Conservation (phyloP, 2,113 vertebrate species). For the Danionella cerebrum region DNA sequence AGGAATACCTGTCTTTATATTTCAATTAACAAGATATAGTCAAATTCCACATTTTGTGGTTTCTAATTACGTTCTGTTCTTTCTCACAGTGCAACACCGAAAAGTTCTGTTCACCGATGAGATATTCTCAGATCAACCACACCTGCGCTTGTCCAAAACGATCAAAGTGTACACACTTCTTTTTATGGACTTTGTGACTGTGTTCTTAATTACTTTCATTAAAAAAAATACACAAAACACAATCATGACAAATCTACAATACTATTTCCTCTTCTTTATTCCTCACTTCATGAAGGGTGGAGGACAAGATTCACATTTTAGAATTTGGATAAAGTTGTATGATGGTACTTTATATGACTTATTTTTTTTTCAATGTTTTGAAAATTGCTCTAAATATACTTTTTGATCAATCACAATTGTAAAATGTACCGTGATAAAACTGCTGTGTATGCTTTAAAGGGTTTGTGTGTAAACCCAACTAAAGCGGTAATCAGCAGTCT, state of each 20-base stretch:
- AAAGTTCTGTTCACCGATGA: conserved; percentile 24
- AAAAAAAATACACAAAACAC: neutral
- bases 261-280: conserved; percentile 25
- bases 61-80: neutral
- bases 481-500: neutral
- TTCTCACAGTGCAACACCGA: conserved; percentile 38
- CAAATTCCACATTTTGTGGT: neutral
- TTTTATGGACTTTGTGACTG: conserved; percentile 31
- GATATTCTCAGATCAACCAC: conserved; percentile 17
- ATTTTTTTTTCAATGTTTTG: no score
- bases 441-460: neutral
- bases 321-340: no score
- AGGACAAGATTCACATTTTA: conserved; percentile 33
- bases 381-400: no score
- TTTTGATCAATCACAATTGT: no score
- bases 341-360: no score
- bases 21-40: no score
- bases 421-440: no score
- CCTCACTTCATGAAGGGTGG: conserved; percentile 2
- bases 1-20: no score
- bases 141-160: conserved; percentile 33
- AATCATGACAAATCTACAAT: neutral
- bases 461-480: neutral
- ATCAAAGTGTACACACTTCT: conserved; percentile 40
- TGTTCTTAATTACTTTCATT: neutral